These are phyloP conservation scores for Solea solea DNA, from an alignment of 2,113 vertebrate genomes.

Conservation along the genomic window DNA sequence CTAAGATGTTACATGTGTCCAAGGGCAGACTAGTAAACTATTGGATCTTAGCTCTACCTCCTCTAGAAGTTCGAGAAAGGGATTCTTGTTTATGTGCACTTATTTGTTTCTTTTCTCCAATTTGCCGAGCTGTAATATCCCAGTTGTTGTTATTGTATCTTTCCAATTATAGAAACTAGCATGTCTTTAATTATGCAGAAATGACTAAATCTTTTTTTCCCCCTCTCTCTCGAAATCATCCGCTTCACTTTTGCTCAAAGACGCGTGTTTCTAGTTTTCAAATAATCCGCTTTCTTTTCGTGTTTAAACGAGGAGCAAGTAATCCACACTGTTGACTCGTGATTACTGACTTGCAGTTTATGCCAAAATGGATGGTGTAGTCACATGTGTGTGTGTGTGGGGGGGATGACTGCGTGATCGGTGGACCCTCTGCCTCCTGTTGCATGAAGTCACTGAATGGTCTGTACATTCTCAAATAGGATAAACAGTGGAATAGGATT, in stretches of 20 bases:
- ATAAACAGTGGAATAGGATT: slow-evolving; percentile 55
- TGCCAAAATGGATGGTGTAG: slow-evolving; percentile 55
- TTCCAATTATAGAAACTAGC: slow-evolving; percentile 58
- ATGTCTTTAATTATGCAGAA: slow-evolving; percentile 63
- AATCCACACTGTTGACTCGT: slow-evolving; percentile 64
- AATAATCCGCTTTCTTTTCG: slow-evolving; percentile 45
- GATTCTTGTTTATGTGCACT: slow-evolving; percentile 74
- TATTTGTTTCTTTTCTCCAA: slow-evolving; percentile 27
- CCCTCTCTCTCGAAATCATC: slow-evolving; percentile 38
- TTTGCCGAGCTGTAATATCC: slow-evolving; percentile 59
- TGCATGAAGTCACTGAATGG: slow-evolving; percentile 68
- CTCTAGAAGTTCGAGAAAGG: slow-evolving; percentile 72
- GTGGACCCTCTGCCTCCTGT: slow-evolving; percentile 65
- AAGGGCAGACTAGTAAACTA: slow-evolving; percentile 49
- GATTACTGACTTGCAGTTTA: slow-evolving; percentile 59
- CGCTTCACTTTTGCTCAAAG: slow-evolving; percentile 67
- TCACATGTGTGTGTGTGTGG: slow-evolving; percentile 6
- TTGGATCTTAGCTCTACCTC: slow-evolving; percentile 75
- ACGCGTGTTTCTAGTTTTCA: slow-evolving; percentile 64
- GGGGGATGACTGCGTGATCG: slow-evolving; percentile 48
- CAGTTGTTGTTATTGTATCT: slow-evolving; percentile 55
- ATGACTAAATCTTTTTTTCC: slow-evolving; percentile 52
- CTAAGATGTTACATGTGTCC: slow-evolving; percentile 52
- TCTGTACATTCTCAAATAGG: slow-evolving; percentile 56
- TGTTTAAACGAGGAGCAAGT: slow-evolving; percentile 59